phyloP scores from a whole-genome alignment of 2,113 vertebrate species.

The Carassius gibelio region DNA sequence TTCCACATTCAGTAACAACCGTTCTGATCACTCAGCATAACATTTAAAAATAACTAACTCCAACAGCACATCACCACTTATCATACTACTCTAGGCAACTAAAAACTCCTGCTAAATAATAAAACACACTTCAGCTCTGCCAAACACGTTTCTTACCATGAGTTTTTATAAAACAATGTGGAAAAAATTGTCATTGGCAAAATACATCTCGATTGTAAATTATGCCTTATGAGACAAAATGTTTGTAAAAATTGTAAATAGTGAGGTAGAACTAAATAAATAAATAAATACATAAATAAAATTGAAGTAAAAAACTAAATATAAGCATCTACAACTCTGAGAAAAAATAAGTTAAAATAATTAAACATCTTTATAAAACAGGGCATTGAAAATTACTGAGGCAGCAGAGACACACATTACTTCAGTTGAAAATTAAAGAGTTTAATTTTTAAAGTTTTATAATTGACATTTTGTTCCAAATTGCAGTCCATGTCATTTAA shows the following conservation, averaged over 20 bases:
- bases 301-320: not conserved
- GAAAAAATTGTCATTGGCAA: not conserved
- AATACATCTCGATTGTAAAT: not conserved
- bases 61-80: not conserved
- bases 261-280: not conserved
- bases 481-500: not conserved
- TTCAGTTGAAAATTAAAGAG: not conserved
- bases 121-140: not conserved
- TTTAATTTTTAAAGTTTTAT: not conserved
- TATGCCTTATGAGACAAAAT: not conserved
- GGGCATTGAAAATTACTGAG: not conserved
- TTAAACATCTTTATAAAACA: not conserved
- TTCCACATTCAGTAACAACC: not conserved
- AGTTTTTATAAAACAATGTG: not conserved
- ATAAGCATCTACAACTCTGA: not conserved
- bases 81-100: not conserved
- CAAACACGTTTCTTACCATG: not conserved
- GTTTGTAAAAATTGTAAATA: not conserved
- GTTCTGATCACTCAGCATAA: not conserved
- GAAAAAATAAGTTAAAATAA: not conserved
- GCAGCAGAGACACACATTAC: not conserved
- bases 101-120: not conserved
- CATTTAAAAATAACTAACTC: conserved; percentile 9
- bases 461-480: not conserved
- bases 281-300: not conserved